Evolutionary conservation across 2,797 vertebrate genomes (phyloP), one percentile per base, ranked within the genome.

Genomic region (Falco berigora): DNA sequence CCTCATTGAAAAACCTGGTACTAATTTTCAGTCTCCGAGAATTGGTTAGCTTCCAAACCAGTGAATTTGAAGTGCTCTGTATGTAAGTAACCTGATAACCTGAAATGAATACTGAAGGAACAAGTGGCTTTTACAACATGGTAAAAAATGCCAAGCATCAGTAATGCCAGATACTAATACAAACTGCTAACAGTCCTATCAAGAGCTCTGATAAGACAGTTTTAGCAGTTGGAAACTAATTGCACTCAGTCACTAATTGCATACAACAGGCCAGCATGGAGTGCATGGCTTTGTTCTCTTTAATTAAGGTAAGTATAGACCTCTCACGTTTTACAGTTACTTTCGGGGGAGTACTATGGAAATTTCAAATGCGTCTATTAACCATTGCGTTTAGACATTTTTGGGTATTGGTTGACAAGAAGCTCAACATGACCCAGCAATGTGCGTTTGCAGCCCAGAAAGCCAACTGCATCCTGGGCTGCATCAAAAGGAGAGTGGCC

Each of bases 291-390:
- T 94, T 97, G 74, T 74, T 92, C 92, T 67, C 88, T 74, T 55
- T 88, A 96, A 94, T 91, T 95, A 95, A 95, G 73, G 15, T 86
- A 93, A 90, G 62, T 74, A 84, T 24, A 93, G 68, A 61, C 62
- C 30, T 80, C 77, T 82, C 21, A 34, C 6, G 9, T 62, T 80
- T 25, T 46, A 68, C 66, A 72, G 68, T 58, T 85, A 86, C 74
- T 83, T 95, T 80, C 55, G 32, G 34, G 8, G 14, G 23, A 15
- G 36, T 47, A 61, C 22, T 61, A 14, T 5, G n/a, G 64, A 85
- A 83, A 83, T 58, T 0, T 74, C 21, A 82, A 94, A 93, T 53
- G 52, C 14, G 5, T n/a, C 68, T 77, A 56, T 67, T 76, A 92
- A 63, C 13, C 36, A 40, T 1, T 79, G 27, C 9, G 40, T 73